Percentiles rank a stretch among this genome's conserved stretches.
phyloP scores from a whole-genome alignment of 2,797 vertebrate species.

The Falco concolor region DNA sequence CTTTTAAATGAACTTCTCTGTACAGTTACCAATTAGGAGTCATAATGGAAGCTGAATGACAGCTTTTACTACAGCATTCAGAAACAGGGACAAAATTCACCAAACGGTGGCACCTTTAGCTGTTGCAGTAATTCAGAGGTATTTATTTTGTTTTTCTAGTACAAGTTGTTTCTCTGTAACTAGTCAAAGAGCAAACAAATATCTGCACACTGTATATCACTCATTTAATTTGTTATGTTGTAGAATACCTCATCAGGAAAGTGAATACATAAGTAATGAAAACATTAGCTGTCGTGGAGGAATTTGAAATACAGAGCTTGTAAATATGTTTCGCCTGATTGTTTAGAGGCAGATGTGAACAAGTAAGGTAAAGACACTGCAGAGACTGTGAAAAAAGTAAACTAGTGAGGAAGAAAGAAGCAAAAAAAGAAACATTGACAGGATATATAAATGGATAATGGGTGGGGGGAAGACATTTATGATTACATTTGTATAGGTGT shows the following conservation, averaged over 20 bases:
- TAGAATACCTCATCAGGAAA: constrained; percentile 41
- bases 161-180: constrained; percentile 15
- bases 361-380: neutral
- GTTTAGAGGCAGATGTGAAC: neutral
- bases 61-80: neutral
- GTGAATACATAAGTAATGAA: constrained; percentile 21
- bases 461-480: neutral
- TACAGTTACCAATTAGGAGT: neutral
- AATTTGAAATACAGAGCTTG: neutral
- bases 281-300: constrained; percentile 16
- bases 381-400: neutral
- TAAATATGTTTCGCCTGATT: neutral
- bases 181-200: constrained; percentile 46
- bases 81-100: neutral
- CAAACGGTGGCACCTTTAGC: neutral
- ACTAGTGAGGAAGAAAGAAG: neutral
- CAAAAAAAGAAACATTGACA: neutral
- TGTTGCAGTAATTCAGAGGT: neutral
- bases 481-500: neutral
- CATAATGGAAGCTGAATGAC: neutral
- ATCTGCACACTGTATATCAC: neutral
- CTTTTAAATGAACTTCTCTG: neutral
- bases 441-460: neutral
- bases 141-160: constrained; percentile 2
- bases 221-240: constrained; percentile 29